Evolutionary conservation across 2,113 vertebrate species (phyloP).

Genomic region (Mobula birostris): DNA sequence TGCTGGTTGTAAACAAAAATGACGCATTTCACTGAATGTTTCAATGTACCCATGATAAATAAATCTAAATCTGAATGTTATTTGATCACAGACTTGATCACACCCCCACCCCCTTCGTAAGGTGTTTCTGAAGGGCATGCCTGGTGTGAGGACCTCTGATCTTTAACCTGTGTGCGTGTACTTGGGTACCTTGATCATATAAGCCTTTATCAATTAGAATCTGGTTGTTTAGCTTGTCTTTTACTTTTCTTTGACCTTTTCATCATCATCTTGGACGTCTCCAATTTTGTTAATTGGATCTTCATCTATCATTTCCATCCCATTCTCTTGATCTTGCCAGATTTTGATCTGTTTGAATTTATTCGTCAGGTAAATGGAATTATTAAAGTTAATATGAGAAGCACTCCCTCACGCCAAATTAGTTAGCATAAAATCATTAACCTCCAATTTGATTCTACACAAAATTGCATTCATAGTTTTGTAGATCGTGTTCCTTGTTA

Average conservation of each 20-base stretch:
- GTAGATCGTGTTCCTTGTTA: neutral
- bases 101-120: slow-evolving; percentile 69
- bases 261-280: slow-evolving; percentile 94
- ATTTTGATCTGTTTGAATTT: too few relatives aligned
- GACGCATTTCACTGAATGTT: too few relatives aligned
- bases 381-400: neutral
- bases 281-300: slow-evolving; percentile 96
- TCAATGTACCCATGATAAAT: too few relatives aligned
- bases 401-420: neutral
- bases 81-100: slow-evolving; percentile 85
- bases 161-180: slow-evolving; percentile 95
- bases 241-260: slow-evolving; percentile 83
- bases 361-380: neutral
- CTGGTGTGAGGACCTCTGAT: slow-evolving; percentile 79
- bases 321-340: slow-evolving; percentile 52
- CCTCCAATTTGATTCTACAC: neutral
- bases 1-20: too few relatives aligned
- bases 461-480: neutral
- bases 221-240: slow-evolving; percentile 95
- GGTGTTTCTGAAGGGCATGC: slow-evolving; percentile 69
- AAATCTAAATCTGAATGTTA: slow-evolving; percentile 40
- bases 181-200: slow-evolving; percentile 97
- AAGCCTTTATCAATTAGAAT: slow-evolving; percentile 95
- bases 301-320: slow-evolving; percentile 94
- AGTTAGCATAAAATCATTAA: neutral